A percentile compares a stretch with the other conserved stretches of the same genome.
Conservation (phyloP, 1,140 invertebrate species). For the Hirudo medicinalis region DNA sequence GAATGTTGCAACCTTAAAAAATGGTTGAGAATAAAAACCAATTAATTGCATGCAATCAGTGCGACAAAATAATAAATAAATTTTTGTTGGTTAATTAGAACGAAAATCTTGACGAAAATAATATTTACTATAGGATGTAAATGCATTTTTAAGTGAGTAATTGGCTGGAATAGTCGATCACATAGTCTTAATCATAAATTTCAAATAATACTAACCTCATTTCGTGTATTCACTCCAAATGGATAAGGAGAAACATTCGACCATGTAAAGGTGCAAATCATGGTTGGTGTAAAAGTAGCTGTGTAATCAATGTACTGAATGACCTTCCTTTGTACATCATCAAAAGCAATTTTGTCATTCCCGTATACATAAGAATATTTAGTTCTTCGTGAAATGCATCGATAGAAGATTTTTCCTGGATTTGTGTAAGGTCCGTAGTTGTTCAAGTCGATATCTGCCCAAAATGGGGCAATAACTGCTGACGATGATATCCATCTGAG, state of each 20-base stretch:
- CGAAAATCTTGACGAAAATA: too few relatives aligned
- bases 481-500: background rate
- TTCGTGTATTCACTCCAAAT: background rate
- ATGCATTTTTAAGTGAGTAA: too few relatives aligned
- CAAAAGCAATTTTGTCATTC: conserved; percentile 1
- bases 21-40: too few relatives aligned
- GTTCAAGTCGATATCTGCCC: conserved; percentile 9
- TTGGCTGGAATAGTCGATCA: background rate
- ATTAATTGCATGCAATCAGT: too few relatives aligned
- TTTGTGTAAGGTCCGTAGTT: background rate
- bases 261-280: background rate
- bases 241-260: conserved; percentile 3
- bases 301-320: background rate
- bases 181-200: background rate
- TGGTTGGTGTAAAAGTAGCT: background rate
- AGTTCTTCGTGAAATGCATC: conserved; percentile 5
- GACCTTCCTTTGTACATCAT: background rate
- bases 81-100: too few relatives aligned
- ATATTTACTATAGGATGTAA: too few relatives aligned
- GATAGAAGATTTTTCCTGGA: conserved; percentile 5
- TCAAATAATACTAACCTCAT: background rate
- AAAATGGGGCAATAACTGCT: background rate
- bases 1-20: background rate
- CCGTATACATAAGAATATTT: background rate
- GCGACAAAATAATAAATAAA: too few relatives aligned